Evolutionary conservation across 2,797 vertebrate species (phyloP).

Genomic region (Phrynocephalus vlangalii): DNA sequence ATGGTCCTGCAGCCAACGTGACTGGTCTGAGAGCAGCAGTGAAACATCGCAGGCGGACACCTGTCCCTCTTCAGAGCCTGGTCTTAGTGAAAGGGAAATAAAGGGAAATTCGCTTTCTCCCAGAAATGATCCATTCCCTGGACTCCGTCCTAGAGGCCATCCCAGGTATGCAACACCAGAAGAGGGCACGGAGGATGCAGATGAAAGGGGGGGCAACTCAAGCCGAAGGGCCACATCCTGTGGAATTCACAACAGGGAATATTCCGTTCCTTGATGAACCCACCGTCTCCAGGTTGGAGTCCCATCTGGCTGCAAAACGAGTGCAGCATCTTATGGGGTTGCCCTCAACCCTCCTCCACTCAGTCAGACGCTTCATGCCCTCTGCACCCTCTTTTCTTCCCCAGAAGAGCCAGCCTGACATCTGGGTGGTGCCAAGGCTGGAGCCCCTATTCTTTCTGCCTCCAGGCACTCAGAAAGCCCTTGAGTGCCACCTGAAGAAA

Average conservation of each 20-base stretch:
- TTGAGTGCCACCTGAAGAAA: conserved; percentile 3
- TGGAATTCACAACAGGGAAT: neutral
- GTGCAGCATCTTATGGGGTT: neutral
- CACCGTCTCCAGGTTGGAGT: neutral
- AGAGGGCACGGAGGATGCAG: too few species aligned
- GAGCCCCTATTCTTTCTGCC: neutral
- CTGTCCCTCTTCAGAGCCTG: too few species aligned
- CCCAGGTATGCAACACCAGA: too few species aligned
- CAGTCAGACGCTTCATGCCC: neutral
- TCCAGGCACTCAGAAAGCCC: neutral
- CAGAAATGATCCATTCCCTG: too few species aligned
- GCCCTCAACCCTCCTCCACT: conserved; percentile 1
- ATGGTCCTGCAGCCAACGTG: too few species aligned
- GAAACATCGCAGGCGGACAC: too few species aligned
- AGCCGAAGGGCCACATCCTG: too few species aligned
- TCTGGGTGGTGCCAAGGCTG: neutral
- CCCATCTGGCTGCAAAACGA: neutral
- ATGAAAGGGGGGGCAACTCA: too few species aligned
- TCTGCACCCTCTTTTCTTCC: neutral
- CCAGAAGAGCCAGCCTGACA: neutral
- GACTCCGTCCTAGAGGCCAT: too few species aligned
- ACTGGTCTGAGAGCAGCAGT: too few species aligned
- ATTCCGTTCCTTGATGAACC: neutral
- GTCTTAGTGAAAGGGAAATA: too few species aligned
- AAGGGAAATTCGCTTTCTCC: too few species aligned